Conservation (phyloP, 2,797 vertebrate genomes). For the Siniperca scherzeri region DNA sequence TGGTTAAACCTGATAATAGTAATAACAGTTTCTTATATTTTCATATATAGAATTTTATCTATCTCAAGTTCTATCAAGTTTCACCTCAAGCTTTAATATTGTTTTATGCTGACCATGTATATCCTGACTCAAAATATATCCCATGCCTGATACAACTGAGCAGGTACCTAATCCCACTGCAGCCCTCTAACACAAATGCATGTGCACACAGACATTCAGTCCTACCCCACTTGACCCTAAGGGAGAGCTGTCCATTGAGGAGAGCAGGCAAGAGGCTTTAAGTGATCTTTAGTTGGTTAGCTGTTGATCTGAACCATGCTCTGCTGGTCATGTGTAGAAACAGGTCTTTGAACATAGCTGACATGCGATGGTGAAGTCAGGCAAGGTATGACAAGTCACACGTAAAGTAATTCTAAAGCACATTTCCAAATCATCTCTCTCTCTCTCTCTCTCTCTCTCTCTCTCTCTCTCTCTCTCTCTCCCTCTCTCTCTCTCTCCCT, state of each 20-base stretch:
- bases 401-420: slow-evolving; percentile 8
- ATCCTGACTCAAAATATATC: background rate
- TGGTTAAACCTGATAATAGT: background rate
- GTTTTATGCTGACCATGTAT: background rate
- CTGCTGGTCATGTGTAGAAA: slow-evolving; percentile 10
- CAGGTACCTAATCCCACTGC: too few relatives aligned
- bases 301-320: slow-evolving; percentile 27
- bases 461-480: background rate
- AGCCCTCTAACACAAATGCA: background rate
- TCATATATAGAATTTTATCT: too few relatives aligned
- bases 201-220: background rate
- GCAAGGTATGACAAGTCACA: slow-evolving; percentile 2
- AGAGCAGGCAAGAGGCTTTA: background rate
- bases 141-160: background rate
- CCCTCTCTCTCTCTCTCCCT: background rate
- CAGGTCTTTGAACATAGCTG: slow-evolving; percentile 4
- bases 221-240: background rate
- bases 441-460: background rate
- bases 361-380: slow-evolving; percentile 2
- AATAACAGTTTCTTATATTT: background rate
- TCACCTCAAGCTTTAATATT: background rate
- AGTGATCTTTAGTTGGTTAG: slow-evolving; percentile 6
- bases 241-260: background rate
- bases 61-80: too few relatives aligned
- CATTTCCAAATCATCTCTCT: slow-evolving; percentile 35